A percentile compares a stretch with the other conserved stretches of the same genome.
phyloP scores from a whole-genome alignment of 2,888 invertebrate species.

The Cryptophagus acutangulus region DNA sequence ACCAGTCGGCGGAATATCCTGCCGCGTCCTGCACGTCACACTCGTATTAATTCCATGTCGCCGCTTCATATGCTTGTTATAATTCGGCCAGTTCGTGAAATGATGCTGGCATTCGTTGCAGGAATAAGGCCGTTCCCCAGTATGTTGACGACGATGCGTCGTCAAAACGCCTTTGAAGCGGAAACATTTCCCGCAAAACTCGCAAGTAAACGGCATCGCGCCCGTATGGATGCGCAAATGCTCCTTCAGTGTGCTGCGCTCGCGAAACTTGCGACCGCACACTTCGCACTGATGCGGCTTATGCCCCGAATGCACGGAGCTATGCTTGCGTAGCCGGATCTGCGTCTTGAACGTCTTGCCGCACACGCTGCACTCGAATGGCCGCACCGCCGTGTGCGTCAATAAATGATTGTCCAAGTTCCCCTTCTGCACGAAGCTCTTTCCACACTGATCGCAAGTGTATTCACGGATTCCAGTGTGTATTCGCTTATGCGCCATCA shows the following conservation, averaged over 20 bases:
- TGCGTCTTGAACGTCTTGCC: slow-evolving; percentile 56
- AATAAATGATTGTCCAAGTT: slow-evolving; percentile 55
- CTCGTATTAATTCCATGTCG: slow-evolving; percentile 57
- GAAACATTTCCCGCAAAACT: slow-evolving; percentile 70
- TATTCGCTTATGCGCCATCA: slow-evolving; percentile 55
- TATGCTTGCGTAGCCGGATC: slow-evolving; percentile 54
- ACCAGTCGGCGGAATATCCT: slow-evolving; percentile 47
- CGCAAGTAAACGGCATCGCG: slow-evolving; percentile 71
- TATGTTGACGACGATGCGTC: slow-evolving; percentile 69
- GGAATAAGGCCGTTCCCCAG: slow-evolving; percentile 65
- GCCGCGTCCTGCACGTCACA: slow-evolving; percentile 46
- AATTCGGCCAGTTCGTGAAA: slow-evolving; percentile 79
- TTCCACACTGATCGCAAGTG: slow-evolving; percentile 56
- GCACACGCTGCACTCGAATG: slow-evolving; percentile 50
- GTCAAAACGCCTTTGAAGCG: slow-evolving; percentile 71
- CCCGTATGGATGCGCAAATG: slow-evolving; percentile 75
- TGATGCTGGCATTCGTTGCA: slow-evolving; percentile 68
- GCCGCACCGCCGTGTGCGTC: slow-evolving; percentile 52
- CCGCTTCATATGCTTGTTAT: slow-evolving; percentile 77
- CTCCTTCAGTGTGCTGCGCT: slow-evolving; percentile 67
- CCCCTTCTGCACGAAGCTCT: slow-evolving; percentile 57
- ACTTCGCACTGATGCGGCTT: slow-evolving; percentile 59
- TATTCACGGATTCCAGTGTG: slow-evolving; percentile 54
- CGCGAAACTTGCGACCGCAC: slow-evolving; percentile 59
- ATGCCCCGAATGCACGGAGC: slow-evolving; percentile 54